Base-by-base conservation (phyloP, 2,888 invertebrate species). In the Balanococcus diminutus region DNA sequence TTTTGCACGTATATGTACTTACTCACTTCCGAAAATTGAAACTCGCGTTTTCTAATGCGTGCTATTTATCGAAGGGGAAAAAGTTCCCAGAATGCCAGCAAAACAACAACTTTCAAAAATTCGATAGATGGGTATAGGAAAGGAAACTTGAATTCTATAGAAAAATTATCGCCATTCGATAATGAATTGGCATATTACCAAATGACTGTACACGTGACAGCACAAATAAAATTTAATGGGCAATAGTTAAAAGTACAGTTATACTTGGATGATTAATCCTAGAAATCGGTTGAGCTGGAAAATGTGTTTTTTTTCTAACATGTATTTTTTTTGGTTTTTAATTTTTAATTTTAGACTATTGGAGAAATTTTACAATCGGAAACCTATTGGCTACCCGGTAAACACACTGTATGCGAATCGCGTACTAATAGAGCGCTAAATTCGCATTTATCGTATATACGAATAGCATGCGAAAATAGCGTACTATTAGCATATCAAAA, bases 161-260 rank as follows among this genome's bases (percentile, higher is more conserved):
- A 67, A 67, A 67, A 67, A 67, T 67, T 67, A 67, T 67, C 67
- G 28, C 28, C 16, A 67, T 67, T 67, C 67, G 67, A 67, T 67
- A 67, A 67, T 67, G 28, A 67, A 67, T 67, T 67, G 67, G 67
- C 67, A 67, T 28, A 67, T 67, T 67, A 67, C 67, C 67, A 67
- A 67, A 67, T 28, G 67, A 67, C 67, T 67, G 28, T 28, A 67
- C 28, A 67, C 67, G 67, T 16, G 67, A 67, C 67, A 67, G 67
- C 16, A 28, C 67, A 67, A 67, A 67, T 67, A 67, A 67, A 67
- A 67, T 67, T 67, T 67, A 67, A 67, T 67, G 28, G 67, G 67
- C 67, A 67, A 67, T 67, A 67, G 67, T 67, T 67, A 67, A 67
- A 67, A 25, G 67, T 67, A 67, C 67, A 67, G 28, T 67, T 67